Conservation (phyloP, 2,888 invertebrate genomes). For the Chironomus tentans region DNA sequence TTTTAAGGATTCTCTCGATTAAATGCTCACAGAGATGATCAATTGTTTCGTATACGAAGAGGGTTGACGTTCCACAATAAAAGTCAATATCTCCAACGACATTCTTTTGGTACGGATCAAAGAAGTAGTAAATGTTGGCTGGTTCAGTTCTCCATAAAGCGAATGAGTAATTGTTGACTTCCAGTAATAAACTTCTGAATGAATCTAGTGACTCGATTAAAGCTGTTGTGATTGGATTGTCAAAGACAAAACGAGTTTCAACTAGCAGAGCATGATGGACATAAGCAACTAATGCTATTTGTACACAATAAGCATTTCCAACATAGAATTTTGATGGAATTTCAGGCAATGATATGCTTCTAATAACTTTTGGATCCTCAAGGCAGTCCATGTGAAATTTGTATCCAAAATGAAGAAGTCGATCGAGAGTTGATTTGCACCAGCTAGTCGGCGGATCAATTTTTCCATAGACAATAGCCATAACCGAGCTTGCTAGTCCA, state of each 20-base stretch:
- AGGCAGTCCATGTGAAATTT: constrained; percentile 39
- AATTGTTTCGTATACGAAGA: background rate
- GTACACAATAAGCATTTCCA: constrained; percentile 36
- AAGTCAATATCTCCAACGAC: constrained; percentile 47
- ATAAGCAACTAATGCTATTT: constrained; percentile 34
- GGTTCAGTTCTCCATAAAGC: constrained; percentile 51
- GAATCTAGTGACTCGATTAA: constrained; percentile 34
- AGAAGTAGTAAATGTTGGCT: constrained; percentile 52
- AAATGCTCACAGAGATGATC: constrained; percentile 5
- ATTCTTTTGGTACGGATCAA: constrained; percentile 57
- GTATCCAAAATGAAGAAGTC: constrained; percentile 48
- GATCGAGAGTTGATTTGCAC: constrained; percentile 52
- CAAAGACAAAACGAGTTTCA: constrained; percentile 33
- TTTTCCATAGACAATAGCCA: constrained; percentile 54
- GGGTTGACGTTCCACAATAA: constrained; percentile 34
- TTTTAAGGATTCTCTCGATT: background rate
- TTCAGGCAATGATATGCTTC: constrained; percentile 34
- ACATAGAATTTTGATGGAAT: constrained; percentile 40
- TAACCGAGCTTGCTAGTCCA: constrained; percentile 49
- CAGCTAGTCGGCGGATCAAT: constrained; percentile 56
- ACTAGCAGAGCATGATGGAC: constrained; percentile 35
- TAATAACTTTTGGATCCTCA: constrained; percentile 32
- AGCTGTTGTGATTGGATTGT: constrained; percentile 35
- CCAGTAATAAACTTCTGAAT: constrained; percentile 36
- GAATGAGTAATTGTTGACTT: constrained; percentile 50